These are phyloP conservation scores for Apeira syringaria DNA, from an alignment of 2,888 invertebrate genomes.

Conservation along the genomic window DNA sequence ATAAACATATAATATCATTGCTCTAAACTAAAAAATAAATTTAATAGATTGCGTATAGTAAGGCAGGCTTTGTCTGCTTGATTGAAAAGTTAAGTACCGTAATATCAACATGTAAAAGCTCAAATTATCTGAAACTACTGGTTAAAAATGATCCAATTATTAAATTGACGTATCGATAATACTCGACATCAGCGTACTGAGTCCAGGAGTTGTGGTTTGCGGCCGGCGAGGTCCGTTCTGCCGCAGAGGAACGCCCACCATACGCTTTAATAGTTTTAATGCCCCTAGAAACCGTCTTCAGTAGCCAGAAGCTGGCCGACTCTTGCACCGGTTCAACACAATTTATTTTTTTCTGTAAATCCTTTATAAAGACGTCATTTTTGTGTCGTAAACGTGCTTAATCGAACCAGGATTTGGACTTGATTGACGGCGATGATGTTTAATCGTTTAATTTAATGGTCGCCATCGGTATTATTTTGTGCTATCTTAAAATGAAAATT, in stretches of 20 bases:
- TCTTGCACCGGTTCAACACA: conserved; percentile 19
- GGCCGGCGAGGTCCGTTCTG: conserved; percentile 64
- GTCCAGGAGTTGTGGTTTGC: conserved; percentile 78
- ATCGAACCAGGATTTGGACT: conserved; percentile 13
- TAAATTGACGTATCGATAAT: conserved; percentile 53
- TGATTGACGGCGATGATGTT: conserved; percentile 11
- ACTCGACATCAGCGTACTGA: conserved; percentile 51
- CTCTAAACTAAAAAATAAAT: no score
- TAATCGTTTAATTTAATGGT: conserved; percentile 12
- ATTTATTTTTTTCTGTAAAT: conserved; percentile 22
- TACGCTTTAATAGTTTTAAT: conserved; percentile 77
- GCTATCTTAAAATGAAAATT: conserved; percentile 3
- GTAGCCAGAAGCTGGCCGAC: conserved; percentile 31
- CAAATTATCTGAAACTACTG: conserved; percentile 23
- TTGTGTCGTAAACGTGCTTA: conserved; percentile 23
- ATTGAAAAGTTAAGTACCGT: no score
- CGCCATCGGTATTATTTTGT: conserved; percentile 1
- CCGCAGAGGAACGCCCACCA: conserved; percentile 60
- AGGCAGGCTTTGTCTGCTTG: no score
- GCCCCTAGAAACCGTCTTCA: conserved; percentile 50
- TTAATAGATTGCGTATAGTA: no score
- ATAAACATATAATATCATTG: no score
- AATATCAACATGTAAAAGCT: conserved; percentile 15
- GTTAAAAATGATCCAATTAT: conserved; percentile 49
- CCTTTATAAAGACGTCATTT: conserved; percentile 30